Evolutionary conservation across 2,113 vertebrate species (phyloP), one percentile per base, ranked within the genome.

Genomic region (Pollimyrus isidori): DNA sequence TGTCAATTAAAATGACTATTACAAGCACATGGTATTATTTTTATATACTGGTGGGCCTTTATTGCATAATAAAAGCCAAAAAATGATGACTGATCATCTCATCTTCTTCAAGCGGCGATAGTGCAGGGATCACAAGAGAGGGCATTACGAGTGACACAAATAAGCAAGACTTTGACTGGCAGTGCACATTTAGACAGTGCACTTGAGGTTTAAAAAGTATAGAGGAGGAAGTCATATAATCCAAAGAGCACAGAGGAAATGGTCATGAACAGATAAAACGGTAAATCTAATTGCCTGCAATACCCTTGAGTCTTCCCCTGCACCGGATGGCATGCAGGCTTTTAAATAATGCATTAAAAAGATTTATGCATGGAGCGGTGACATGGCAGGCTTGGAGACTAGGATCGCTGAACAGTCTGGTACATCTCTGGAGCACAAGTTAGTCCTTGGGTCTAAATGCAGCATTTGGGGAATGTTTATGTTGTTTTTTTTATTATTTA

Each of bases 281-380:
- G 65, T 86, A 90, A 91, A 91, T 91, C 91, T 91, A 90, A 92
- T 91, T 91, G 86, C 90, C 58, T 45, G 69, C 88, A 88, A 90
- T 89, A 90, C 46, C 85, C 89, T 6, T 11, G 69, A 35, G 26
- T 52, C 53, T 56, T 88, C 87, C 80, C 89, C 89, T 76, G 62
- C 76, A 85, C 89, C 50, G 88, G 80, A 92, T 84, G 90, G 91
- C 86, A 90, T 89, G 90, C 87, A 89, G 90, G 48, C 87, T 91
- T 89, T 90, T 92, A 90, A 92, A 90, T 91, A 90, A 92, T 89
- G 87, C 89, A 90, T 88, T 85, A 87, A 87, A 88, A 90, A 50
- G 76, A 89, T 90, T 69, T 69, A 86, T 80, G 50, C 82, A 89
- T 86, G 87, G 87, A 89, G 91, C 73, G 58, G 84, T 62, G 86